Conservation (phyloP, 2,797 vertebrate genomes). For the Dermochelys coriacea region DNA sequence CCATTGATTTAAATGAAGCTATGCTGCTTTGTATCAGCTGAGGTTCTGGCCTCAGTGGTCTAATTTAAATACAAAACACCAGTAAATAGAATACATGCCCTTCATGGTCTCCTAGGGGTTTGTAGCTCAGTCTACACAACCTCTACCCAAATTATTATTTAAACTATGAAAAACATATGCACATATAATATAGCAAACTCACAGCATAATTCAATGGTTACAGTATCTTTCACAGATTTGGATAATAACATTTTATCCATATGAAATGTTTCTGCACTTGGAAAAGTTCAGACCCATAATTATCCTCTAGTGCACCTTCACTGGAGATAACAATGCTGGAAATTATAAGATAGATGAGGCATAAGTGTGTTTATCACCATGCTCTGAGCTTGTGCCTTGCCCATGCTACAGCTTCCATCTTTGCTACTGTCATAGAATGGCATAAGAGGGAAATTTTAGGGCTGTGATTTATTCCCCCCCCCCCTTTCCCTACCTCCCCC, state of each 20-base stretch:
- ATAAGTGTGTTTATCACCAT: neutral
- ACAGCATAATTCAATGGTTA: conserved; percentile 37
- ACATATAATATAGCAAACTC: conserved; percentile 32
- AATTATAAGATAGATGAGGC: neutral
- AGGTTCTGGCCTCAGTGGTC: neutral
- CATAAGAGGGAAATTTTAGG: conserved; percentile 9
- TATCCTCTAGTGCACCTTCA: neutral
- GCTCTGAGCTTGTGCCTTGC: conserved; percentile 6
- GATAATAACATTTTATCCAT: neutral
- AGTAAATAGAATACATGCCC: neutral
- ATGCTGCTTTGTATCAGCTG: neutral
- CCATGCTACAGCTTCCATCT: conserved; percentile 4
- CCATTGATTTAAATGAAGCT: neutral
- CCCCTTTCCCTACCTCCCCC: neutral
- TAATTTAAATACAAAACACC: conserved; percentile 38
- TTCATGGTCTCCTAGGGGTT: neutral
- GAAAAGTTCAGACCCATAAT: neutral
- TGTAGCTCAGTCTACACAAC: conserved; percentile 28
- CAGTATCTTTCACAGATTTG: neutral
- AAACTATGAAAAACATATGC: conserved; percentile 29
- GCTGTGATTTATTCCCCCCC: neutral
- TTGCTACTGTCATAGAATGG: neutral
- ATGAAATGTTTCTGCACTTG: neutral
- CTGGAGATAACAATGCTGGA: neutral
- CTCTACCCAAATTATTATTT: neutral